Base-by-base conservation (phyloP, 2,888 invertebrate species). In the Eustalomyia histrio region DNA sequence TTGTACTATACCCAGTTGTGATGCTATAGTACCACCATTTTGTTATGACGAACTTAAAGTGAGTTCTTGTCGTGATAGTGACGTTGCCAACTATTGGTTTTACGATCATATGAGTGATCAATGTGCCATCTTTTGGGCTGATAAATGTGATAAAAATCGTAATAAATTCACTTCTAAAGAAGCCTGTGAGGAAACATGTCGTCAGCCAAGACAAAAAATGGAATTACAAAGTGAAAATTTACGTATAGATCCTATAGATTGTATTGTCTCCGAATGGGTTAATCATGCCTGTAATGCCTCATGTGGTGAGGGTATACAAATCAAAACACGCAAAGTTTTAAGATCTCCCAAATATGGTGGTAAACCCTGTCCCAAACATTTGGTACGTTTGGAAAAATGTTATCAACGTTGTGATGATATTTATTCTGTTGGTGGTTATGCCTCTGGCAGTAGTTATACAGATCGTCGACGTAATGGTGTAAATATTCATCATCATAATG, bases 111-210 rank as follows among this genome's bases (percentile, higher is more conserved):
- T 92, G 24, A 92, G 92, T 47, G 93, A 93, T 24, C 92, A 92
- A 33, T 99, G 99, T 88, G 94, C 94, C 85, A 93, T 95, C 6
- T 99, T 98, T 90, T 98, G 95, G 91, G 95, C 95, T 24, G 88
- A 88, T 58, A 98, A 97, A 50, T 99, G 99, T 88, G 94, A 95
- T 60, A 96, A 95, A 1, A 98, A 97, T 89, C 92, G 93, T 53
- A 98, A 98, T 90, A 97, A 97, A 89, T 98, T 98, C 90, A 93
- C 93, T 71, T 93, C 94, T 0, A 92, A 93, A 75, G 93, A 94
- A 72, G 92, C 93, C 57, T 97, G 97, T 86, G 92, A 93, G 79
- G 91, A 91, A 21, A 92, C 93, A 12, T 96, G 96, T 86, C 90
- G 91, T 7, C 74, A 85, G 57, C 88, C 87, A 0, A 86, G 88